Conservation (phyloP, 2,888 invertebrate species). For the Andrena haemorrhoa region DNA sequence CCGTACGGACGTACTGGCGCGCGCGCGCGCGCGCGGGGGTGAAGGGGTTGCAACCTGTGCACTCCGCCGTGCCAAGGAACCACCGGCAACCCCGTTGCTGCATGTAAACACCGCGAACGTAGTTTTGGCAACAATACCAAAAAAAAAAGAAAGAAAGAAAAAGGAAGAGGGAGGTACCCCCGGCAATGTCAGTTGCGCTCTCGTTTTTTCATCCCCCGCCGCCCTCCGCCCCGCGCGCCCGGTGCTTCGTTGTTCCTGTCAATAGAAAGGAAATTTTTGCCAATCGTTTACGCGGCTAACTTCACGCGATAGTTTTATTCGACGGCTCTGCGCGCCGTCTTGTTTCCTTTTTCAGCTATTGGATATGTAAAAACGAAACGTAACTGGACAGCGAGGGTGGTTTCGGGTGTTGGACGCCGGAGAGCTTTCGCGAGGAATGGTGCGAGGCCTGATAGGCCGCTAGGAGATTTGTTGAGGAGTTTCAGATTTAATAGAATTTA, state of each 20-base stretch:
- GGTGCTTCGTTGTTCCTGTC: conserved; percentile 31
- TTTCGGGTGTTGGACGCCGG: not conserved
- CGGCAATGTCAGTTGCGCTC: conserved; percentile 46
- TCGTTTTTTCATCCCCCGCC: conserved; percentile 40
- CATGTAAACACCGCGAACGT: conserved; percentile 67
- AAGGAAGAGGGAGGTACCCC: not conserved
- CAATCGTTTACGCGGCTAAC: conserved; percentile 30
- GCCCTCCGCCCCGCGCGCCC: not conserved
- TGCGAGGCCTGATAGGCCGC: too few relatives aligned
- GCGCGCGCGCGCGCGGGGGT: conserved; percentile 34
- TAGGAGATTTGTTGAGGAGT: too few relatives aligned
- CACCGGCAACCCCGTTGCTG: conserved; percentile 51
- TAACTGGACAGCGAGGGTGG: not conserved
- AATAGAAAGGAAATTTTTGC: conserved; percentile 44
- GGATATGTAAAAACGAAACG: conserved; percentile 9
- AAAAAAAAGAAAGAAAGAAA: not conserved
- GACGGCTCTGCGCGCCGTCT: too few relatives aligned
- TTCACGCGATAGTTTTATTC: not conserved
- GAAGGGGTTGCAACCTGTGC: conserved; percentile 52
- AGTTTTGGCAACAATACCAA: conserved; percentile 35
- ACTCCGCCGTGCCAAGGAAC: conserved; percentile 68
- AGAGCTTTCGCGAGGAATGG: too few relatives aligned
- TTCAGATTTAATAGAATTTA: too few relatives aligned
- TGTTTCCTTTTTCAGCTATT: not conserved
- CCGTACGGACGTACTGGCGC: conserved; percentile 12